A percentile compares a stretch with the other conserved stretches of the same genome.
These are phyloP conservation scores for Axis porcinus DNA, from an alignment of 2,113 vertebrate species.

Conservation along the genomic window DNA sequence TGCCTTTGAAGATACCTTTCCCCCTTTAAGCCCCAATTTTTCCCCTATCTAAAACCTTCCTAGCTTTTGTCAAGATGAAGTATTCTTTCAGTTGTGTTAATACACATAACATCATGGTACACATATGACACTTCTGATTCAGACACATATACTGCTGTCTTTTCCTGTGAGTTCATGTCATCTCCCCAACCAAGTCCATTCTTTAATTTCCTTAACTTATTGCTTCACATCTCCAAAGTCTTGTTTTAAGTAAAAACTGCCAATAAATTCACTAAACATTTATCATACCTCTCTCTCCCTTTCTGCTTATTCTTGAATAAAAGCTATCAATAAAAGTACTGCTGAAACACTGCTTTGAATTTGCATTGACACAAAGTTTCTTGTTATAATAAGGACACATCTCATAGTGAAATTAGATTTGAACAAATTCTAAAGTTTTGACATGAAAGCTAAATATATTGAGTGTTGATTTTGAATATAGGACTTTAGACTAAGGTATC, in stretches of 20 bases:
- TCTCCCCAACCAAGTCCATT: not conserved
- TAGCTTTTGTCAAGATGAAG: not conserved
- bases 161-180: not conserved
- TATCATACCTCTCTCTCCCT: not conserved
- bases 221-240: not conserved
- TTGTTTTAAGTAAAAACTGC: not conserved
- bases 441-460: conserved; percentile 48
- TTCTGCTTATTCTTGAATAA: conserved; percentile 8
- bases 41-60: not conserved
- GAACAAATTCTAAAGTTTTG: conserved; percentile 1
- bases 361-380: conserved; percentile 14
- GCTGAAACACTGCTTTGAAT: conserved; percentile 41
- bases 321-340: not conserved
- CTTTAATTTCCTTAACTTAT: not conserved
- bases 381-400: not conserved
- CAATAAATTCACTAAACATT: not conserved
- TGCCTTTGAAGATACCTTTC: not conserved
- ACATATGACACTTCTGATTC: not conserved
- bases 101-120: not conserved
- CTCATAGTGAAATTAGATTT: not conserved
- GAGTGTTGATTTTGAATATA: conserved; percentile 36
- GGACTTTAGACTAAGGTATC: conserved; percentile 44
- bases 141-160: not conserved
- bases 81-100: not conserved
- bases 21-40: not conserved